Conservation (phyloP, 1,140 invertebrate genomes). For the Drosophila lacteicornis region DNA sequence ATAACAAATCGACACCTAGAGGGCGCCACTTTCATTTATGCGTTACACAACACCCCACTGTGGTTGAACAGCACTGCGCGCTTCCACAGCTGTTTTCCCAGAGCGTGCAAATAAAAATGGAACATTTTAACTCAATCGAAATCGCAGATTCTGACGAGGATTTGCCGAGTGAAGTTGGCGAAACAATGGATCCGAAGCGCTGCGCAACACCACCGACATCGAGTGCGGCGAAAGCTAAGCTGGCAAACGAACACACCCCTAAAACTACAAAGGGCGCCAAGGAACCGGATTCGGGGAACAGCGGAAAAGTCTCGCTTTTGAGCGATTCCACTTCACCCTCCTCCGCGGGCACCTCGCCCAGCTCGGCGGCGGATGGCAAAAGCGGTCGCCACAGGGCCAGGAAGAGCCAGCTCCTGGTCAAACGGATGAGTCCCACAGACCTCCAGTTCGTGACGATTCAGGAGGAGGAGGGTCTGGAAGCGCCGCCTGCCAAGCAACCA, state of each 20-base stretch:
- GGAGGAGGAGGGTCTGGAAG: slow-evolving; percentile 12
- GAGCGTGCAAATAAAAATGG: slow-evolving; percentile 10
- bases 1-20: neutral
- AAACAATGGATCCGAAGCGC: slow-evolving; percentile 2
- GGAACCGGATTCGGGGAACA: neutral
- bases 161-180: slow-evolving; percentile 3
- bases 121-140: slow-evolving; percentile 50
- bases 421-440: slow-evolving; percentile 52
- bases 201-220: slow-evolving; percentile 2
- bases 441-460: slow-evolving; percentile 57
- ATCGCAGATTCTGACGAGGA: slow-evolving; percentile 71
- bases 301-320: neutral
- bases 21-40: neutral
- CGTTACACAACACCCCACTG: neutral
- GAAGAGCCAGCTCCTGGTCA: slow-evolving; percentile 57
- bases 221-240: slow-evolving; percentile 5
- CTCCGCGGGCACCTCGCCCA: slow-evolving; percentile 7
- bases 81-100: slow-evolving; percentile 8
- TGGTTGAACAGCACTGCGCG: neutral
- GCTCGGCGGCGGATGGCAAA: slow-evolving; percentile 11
- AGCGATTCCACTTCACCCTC: slow-evolving; percentile 8
- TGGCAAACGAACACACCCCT: slow-evolving; percentile 23
- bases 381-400: slow-evolving; percentile 43
- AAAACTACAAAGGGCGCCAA: neutral
- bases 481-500: neutral